These are phyloP conservation scores for Himalopsyche phryganea DNA, from an alignment of 1,140 invertebrate species.

Conservation along the genomic window DNA sequence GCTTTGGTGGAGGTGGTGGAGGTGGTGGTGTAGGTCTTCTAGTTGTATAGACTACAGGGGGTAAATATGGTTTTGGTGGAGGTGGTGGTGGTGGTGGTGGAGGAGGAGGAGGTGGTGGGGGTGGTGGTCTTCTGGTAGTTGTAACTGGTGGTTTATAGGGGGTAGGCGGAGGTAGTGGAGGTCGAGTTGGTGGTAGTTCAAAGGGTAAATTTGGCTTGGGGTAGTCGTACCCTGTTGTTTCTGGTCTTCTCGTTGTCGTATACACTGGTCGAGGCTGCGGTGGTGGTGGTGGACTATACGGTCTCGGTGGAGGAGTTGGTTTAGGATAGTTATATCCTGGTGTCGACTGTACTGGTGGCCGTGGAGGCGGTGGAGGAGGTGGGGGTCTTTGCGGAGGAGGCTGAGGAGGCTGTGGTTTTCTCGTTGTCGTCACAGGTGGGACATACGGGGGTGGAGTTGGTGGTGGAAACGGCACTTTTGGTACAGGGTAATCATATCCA, in stretches of 20 bases:
- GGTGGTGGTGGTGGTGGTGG: conserved; percentile 21
- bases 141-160: background rate
- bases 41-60: background rate
- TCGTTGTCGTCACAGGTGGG: background rate
- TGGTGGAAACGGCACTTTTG: background rate
- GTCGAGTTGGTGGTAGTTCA: conserved; percentile 7
- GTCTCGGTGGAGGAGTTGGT: too few relatives aligned
- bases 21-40: conserved; percentile 5
- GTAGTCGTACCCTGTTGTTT: background rate
- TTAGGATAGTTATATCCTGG: too few relatives aligned
- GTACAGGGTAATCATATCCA: too few relatives aligned
- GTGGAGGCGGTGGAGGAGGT: background rate
- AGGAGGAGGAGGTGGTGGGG: conserved; percentile 11
- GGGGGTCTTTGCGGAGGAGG: conserved; percentile 9
- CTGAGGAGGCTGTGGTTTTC: background rate
- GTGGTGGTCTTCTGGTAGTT: background rate
- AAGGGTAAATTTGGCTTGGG: conserved; percentile 11
- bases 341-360: background rate
- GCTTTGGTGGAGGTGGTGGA: background rate
- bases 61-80: background rate
- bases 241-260: background rate
- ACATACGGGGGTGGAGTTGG: background rate
- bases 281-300: too few relatives aligned
- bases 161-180: conserved; percentile 28
- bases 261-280: too few relatives aligned